Evolutionary conservation across 2,888 invertebrate genomes (phyloP).

Genomic region (Strigamia transsilvanica): DNA sequence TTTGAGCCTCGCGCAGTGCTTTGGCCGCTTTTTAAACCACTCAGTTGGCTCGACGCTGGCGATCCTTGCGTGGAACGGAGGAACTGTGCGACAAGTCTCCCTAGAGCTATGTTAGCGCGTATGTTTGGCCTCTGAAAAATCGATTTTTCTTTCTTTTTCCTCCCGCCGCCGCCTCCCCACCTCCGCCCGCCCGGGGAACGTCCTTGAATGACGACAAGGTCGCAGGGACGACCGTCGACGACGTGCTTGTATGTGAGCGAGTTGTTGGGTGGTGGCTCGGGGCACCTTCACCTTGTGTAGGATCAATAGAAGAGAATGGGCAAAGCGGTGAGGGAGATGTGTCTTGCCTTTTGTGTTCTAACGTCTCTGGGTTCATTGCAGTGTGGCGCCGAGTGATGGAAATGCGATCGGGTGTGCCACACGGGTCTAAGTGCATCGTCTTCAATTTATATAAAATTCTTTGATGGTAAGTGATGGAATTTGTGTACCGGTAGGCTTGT

Average conservation of each 20-base stretch:
- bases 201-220: conserved; percentile 53
- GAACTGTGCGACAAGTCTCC: neutral
- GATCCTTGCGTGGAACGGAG: neutral
- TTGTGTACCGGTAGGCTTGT: neutral
- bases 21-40: conserved; percentile 41
- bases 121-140: conserved; percentile 48
- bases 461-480: neutral
- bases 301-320: conserved; percentile 40
- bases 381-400: conserved; percentile 25
- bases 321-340: neutral
- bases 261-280: conserved; percentile 38
- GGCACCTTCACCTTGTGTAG: conserved; percentile 39
- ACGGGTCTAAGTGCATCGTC: neutral
- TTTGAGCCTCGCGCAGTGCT: conserved; percentile 48
- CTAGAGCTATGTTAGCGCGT: conserved; percentile 42
- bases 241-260: conserved; percentile 11
- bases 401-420: conserved; percentile 39
- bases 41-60: neutral
- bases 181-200: conserved; percentile 44
- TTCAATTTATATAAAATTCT: conserved; percentile 22
- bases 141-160: conserved; percentile 24
- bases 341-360: conserved; percentile 33
- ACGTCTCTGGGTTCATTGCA: conserved; percentile 25
- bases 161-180: neutral
- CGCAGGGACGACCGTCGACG: conserved; percentile 7